Conservation (phyloP, 2,113 vertebrate genomes). For the Pachyramphus minor region DNA sequence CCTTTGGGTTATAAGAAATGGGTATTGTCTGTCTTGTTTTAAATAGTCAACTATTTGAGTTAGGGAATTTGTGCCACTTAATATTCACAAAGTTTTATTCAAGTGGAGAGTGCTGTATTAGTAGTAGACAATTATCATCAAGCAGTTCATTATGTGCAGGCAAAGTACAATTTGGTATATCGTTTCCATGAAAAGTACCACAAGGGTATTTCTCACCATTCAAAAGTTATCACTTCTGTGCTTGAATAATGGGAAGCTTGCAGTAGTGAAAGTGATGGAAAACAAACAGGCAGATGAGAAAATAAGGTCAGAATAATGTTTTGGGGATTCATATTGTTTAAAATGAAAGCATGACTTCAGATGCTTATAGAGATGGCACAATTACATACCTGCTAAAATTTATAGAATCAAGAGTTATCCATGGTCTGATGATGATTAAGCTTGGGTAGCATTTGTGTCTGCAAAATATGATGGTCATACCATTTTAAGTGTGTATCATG, state of each 20-base stretch:
- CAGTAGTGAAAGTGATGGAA: neutral
- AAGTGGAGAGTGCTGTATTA: neutral
- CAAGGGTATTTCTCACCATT: neutral
- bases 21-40: neutral
- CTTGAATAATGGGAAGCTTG: neutral
- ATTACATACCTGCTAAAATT: slow-evolving; percentile 2
- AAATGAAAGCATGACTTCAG: neutral
- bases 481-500: neutral
- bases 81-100: neutral
- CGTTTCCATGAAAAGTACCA: neutral
- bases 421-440: neutral
- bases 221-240: neutral
- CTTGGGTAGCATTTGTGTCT: neutral
- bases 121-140: neutral
- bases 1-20: neutral
- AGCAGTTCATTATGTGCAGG: neutral
- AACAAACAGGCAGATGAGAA: neutral
- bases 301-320: neutral
- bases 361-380: neutral
- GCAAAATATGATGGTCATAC: neutral
- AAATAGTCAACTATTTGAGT: neutral
- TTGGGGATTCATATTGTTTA: neutral
- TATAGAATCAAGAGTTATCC: neutral
- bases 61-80: neutral
- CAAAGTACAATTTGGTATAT: neutral